Evolutionary conservation across 2,113 vertebrate species (phyloP).

Genomic region (Alligator sinensis): DNA sequence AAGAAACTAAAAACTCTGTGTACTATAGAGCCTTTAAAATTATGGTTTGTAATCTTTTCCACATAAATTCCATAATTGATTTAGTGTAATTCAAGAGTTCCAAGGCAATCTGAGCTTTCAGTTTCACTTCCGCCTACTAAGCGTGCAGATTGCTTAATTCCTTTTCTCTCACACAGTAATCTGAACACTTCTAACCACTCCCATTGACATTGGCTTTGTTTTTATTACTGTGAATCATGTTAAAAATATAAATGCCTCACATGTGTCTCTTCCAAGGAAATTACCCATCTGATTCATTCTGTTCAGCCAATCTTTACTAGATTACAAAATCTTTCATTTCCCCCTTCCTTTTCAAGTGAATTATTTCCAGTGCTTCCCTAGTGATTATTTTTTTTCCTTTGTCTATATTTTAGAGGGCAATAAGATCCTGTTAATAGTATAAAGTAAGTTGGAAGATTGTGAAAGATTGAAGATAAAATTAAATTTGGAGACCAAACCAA

Average conservation of each 20-base stretch:
- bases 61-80: neutral
- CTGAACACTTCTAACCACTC: neutral
- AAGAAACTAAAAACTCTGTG: neutral
- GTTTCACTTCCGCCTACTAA: no score
- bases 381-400: neutral
- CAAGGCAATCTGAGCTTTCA: no score
- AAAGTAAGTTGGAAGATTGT: neutral
- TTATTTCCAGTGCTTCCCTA: neutral
- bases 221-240: constrained; percentile 11
- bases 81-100: neutral
- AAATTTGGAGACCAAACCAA: neutral
- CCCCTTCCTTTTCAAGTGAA: neutral
- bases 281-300: neutral
- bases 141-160: neutral
- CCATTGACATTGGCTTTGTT: neutral
- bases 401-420: neutral
- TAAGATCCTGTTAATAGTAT: neutral
- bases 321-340: no score
- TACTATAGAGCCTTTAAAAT: neutral
- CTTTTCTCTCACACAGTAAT: neutral
- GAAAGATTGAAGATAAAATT: neutral
- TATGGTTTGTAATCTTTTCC: neutral
- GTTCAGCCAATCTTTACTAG: neutral
- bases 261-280: constrained; percentile 14
- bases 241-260: constrained; percentile 29